phyloP scores from a whole-genome alignment of 2,113 vertebrate genomes.

The Pycnonotus jocosus region DNA sequence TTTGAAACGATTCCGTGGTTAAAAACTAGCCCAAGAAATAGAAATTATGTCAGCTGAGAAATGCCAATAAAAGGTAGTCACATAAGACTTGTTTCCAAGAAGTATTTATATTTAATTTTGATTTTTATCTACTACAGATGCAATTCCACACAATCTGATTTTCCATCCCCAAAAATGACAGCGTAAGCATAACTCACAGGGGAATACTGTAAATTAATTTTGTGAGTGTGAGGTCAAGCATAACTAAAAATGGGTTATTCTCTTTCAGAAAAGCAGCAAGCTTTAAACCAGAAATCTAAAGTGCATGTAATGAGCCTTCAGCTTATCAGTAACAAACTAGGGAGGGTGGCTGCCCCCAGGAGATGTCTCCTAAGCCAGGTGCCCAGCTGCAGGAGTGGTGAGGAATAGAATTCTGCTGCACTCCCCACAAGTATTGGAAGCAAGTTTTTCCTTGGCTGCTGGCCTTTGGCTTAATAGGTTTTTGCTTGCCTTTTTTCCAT shows the following conservation, averaged over 20 bases:
- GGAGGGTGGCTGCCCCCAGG: background rate
- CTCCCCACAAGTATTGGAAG: background rate
- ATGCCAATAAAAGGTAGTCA: background rate
- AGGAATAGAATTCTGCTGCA: background rate
- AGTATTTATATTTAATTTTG: background rate
- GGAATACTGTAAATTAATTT: constrained; percentile 24
- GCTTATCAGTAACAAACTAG: background rate
- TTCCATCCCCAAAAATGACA: constrained; percentile 35
- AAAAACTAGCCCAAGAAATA: background rate
- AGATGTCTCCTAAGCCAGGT: background rate
- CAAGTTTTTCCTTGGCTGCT: background rate
- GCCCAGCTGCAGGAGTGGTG: background rate
- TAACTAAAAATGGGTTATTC: constrained; percentile 20
- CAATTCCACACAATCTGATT: constrained; percentile 28
- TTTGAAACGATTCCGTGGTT: background rate
- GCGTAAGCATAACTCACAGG: constrained; percentile 1
- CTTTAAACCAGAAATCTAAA: background rate
- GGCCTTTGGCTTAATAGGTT: background rate
- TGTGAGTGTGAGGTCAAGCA: background rate
- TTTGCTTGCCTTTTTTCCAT: background rate
- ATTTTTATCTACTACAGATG: constrained; percentile 21
- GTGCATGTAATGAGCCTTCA: background rate
- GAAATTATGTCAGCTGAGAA: background rate
- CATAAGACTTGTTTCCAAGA: background rate
- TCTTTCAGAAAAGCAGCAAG: background rate